Evolutionary conservation across 2,888 invertebrate genomes (phyloP).

Genomic region (Slavum lentiscoides): DNA sequence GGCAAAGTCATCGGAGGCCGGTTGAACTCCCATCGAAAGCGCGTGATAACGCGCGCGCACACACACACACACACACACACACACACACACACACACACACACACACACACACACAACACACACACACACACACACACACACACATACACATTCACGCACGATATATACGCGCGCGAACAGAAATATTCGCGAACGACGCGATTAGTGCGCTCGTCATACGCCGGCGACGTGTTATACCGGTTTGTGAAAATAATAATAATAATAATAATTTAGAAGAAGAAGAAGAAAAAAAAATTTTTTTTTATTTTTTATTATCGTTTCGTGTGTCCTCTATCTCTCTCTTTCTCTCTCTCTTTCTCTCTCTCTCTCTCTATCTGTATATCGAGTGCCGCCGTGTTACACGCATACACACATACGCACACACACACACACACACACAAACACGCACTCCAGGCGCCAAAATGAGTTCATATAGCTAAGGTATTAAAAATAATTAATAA

Average conservation of each 20-base stretch:
- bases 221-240: constrained; percentile 49
- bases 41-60: constrained; percentile 50
- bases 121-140: constrained; percentile 4
- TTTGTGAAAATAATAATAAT: constrained; percentile 38
- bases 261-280: not conserved
- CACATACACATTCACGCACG: constrained; percentile 29
- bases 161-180: constrained; percentile 41
- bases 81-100: not conserved
- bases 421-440: constrained; percentile 33
- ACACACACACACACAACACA: not conserved
- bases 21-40: constrained; percentile 53
- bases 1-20: constrained; percentile 54
- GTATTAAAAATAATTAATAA: constrained; percentile 24
- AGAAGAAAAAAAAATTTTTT: not conserved
- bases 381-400: constrained; percentile 50
- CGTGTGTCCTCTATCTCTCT: constrained; percentile 14
- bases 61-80: constrained; percentile 17
- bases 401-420: not conserved
- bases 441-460: constrained; percentile 49
- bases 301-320: constrained; percentile 36
- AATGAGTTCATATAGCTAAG: constrained; percentile 53
- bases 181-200: constrained; percentile 49
- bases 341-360: too few relatives aligned
- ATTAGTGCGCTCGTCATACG: constrained; percentile 48
- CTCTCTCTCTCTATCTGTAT: not conserved